These are phyloP conservation scores for Phocides pigmalion DNA, from an alignment of 1,140 invertebrate species.

Conservation along the genomic window DNA sequence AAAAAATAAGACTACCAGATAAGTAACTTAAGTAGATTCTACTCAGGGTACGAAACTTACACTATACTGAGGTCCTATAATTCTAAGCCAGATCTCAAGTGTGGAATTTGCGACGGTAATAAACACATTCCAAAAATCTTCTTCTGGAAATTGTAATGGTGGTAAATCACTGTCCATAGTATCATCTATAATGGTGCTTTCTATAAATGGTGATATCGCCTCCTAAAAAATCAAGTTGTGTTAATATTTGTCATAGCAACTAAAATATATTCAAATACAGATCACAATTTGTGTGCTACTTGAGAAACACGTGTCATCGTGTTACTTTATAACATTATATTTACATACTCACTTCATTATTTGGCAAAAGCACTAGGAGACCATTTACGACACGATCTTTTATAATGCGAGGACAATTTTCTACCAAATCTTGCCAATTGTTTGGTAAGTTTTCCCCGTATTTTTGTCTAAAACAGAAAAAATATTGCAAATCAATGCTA, in stretches of 20 bases:
- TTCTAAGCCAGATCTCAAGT: constrained; percentile 83
- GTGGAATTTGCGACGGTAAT: constrained; percentile 82
- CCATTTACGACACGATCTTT: constrained; percentile 81
- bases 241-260: too few relatives aligned
- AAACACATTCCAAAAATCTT: constrained; percentile 82
- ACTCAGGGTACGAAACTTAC: constrained; percentile 79
- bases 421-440: constrained; percentile 82
- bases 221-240: too few relatives aligned
- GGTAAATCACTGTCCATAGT: constrained; percentile 70
- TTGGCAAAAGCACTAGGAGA: constrained; percentile 75
- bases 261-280: background rate
- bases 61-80: constrained; percentile 83
- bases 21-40: too few relatives aligned
- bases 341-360: constrained; percentile 62
- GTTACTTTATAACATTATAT: background rate
- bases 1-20: too few relatives aligned
- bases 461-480: constrained; percentile 72
- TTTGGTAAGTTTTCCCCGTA: constrained; percentile 83
- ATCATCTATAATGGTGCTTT: constrained; percentile 48
- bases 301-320: too few relatives aligned
- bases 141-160: constrained; percentile 78
- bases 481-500: constrained; percentile 21
- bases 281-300: too few relatives aligned
- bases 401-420: constrained; percentile 70
- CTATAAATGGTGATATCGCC: constrained; percentile 39